Base-by-base conservation (phyloP, 2,113 vertebrate genomes). In the Leucoraja erinaceus region DNA sequence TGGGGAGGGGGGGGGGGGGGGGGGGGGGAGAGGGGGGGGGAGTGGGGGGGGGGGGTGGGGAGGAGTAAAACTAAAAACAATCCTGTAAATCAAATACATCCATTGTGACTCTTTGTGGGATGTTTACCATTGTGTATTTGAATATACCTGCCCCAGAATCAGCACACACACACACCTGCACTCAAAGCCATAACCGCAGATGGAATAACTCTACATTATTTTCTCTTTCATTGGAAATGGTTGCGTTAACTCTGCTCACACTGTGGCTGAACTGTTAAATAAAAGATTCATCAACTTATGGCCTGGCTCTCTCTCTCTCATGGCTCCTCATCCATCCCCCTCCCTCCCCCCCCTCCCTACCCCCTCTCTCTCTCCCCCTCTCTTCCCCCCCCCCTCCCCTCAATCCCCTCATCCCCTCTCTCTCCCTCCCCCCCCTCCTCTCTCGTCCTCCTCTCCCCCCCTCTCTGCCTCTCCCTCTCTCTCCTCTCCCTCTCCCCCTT, bases 241-340 rank as follows among this genome's bases (percentile, higher is more conserved):
- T 88, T 88, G 59, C 31, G 83, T 88, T 88, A 88, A 88, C 28
- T 88, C 83, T 59, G 28, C 59, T 31, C 83, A 88, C 56, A 86
- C 59, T 88, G 59, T 88, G 83, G 83, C 83, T 88, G 59, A 88
- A 66, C 83, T 88, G 83, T 63, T 88, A 14, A 88, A 88, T 88
- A 88, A 88, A 88, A 88, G 12, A 31, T 88, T 63, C 28, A 63
- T 88, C 59, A 47, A 88, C 56, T 88, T 63, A 63, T 9, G 59
- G 28, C 63, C 59, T 18, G 7, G 11, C 38, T 8, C 83, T 88
- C 28, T 8, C 59, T 61, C 54, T 59, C 81, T 28, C 54, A n/a
- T n/a, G n/a, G n/a, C 54, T 28, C 81, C n/a, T 22, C 11, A 6
- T 68, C 66, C 16, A 6, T 68, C 38, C 3, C 38, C 38, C 38